These are phyloP conservation scores for Pempheris klunzingeri DNA, from an alignment of 2,797 vertebrate species.

Conservation along the genomic window DNA sequence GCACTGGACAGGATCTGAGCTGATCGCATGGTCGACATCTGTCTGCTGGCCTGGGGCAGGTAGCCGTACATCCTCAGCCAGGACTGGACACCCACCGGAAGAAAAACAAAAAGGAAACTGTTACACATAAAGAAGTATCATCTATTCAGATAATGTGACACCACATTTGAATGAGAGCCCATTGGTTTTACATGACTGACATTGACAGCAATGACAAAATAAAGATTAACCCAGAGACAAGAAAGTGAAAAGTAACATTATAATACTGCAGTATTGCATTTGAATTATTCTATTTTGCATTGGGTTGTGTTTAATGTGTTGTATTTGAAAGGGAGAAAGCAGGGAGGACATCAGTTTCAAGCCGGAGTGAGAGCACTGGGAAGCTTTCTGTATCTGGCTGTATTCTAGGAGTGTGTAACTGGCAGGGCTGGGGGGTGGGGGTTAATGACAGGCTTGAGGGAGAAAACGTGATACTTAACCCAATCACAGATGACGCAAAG, in stretches of 20 bases:
- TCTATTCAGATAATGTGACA: neutral
- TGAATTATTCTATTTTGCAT: neutral
- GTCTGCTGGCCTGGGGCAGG: constrained; percentile 90
- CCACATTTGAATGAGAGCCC: neutral
- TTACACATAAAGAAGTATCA: neutral
- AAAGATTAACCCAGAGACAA: neutral
- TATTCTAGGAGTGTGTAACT: constrained; percentile 20
- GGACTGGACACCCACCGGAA: constrained; percentile 77
- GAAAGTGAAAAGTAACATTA: neutral
- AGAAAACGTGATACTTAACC: constrained; percentile 70
- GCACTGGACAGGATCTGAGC: constrained; percentile 92
- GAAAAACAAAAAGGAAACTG: neutral
- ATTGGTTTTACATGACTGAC: neutral
- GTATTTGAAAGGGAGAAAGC: neutral
- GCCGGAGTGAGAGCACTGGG: neutral
- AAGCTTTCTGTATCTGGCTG: neutral
- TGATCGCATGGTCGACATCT: constrained; percentile 96
- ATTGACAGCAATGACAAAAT: neutral
- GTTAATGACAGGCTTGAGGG: constrained; percentile 60
- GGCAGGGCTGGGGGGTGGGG: constrained; percentile 8
- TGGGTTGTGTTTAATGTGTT: neutral
- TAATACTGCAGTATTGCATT: neutral
- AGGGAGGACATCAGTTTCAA: neutral
- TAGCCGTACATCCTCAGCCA: constrained; percentile 94
- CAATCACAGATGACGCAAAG: constrained; percentile 74